Evolutionary conservation across 1,140 invertebrate species (phyloP), one percentile per base, ranked within the genome.

Genomic region (Aphelinus atriplicis): DNA sequence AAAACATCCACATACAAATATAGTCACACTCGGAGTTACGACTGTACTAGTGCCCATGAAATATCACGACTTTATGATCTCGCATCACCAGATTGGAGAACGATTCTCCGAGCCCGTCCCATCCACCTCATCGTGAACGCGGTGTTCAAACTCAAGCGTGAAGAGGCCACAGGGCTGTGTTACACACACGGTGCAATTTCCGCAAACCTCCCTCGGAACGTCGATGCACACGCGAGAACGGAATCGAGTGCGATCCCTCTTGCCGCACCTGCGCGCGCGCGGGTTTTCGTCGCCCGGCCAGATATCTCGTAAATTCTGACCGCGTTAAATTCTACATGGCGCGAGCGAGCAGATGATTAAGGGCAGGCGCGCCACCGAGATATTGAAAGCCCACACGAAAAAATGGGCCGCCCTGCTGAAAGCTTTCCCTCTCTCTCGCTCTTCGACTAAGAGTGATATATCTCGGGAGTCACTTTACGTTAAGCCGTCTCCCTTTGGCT

Each of bases 321-420:
- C 65, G 65, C 51, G 65, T 74, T 74, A 68, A 74, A 74, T 63
- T 75, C 53, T 65, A 75, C 51, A 7, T 10, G 64, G 7, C n/a
- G 5, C 10, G 61, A 42, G 47, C 10, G 51, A 26, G 26, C 26
- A 26, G 58, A 77, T 68, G 51, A 66, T 71, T 70, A 58, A 65
- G 56, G 58, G 42, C 3, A 71, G 26, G 45, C 47, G 10, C 48
- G 46, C 57, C 6, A 55, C 66, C 55, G 58, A 62, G 26, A 43
- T 69, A 70, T 70, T 70, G 68, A 62, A 64, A 64, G 63, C 43
- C 43, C 43, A 64, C 48, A 26, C 26, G 68, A 62, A 62, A 70
- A 70, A 26, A 61, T 70, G 56, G 10, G 53, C 26, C 26, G 46
- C 2, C 3, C 2, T 7, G 42, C 56, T 58, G 7, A 57, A 47